Base-by-base conservation (phyloP, 2,888 invertebrate species). In the Lottia gigantea region DNA sequence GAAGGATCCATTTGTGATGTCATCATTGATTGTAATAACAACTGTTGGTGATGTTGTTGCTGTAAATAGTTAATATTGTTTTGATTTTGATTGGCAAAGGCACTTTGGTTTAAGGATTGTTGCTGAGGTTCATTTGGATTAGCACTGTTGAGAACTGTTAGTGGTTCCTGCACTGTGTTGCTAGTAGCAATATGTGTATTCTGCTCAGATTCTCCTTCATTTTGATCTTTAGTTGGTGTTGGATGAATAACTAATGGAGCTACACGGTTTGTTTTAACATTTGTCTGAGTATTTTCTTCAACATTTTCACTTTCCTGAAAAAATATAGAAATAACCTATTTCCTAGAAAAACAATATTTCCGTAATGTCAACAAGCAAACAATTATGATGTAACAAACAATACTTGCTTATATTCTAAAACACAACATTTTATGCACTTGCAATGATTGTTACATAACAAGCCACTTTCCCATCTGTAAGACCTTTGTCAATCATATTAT, bases 1-100 rank as follows among this genome's bases (percentile, higher is more conserved):
- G 64, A 40, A 6, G 55, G 71, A 55, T 71, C 64, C 49, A 46
- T 16, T 45, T 64, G 69, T 31, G 69, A 23, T 2, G 66, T 25
- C 26, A 65, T 46, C 66, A 70, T 46, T 31, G 66, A 46, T 25
- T 66, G 70, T n/a, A 66, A 46, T 31, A 70, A 23, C 65, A 62
- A 62, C 23, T 65, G 31, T 2, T 70, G 66, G 6, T 65, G 61
- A 40, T 55, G 55, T 16, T 55, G 55, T 12, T 55, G 55, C 0
- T 55, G 55, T 23, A 55, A 23, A 19, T 12, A 23, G 19, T 55
- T 55, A 12, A 55, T 23, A 12, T 19, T 55, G 14, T 64, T 23
- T 2, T 64, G 15, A 46, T n/a, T 46, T 19, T 15, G 7, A 31
- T 25, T 31, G 19, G 31, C 19, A 64, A n/a, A 64, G 15, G 19